Evolutionary conservation across 2,888 invertebrate species (phyloP).

Genomic region (Acronicta leporina): DNA sequence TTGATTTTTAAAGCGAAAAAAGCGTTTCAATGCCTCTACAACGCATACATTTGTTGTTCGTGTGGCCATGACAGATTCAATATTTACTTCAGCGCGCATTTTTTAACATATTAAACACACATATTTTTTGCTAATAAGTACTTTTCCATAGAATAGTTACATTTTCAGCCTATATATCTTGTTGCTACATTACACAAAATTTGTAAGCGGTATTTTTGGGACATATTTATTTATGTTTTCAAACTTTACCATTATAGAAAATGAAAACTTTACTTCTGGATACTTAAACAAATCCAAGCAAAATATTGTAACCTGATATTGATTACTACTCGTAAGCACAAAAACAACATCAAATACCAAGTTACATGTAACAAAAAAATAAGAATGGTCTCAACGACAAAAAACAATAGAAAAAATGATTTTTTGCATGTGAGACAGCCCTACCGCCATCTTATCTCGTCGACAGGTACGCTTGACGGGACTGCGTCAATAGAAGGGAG

Average conservation of each 20-base stretch:
- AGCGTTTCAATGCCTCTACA: conserved; percentile 16
- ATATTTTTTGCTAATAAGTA: conserved; percentile 27
- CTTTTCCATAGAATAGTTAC: conserved; percentile 24
- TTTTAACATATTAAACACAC: conserved; percentile 28
- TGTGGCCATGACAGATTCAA: conserved; percentile 24
- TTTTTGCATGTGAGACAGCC: conserved; percentile 61
- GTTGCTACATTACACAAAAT: conserved; percentile 23
- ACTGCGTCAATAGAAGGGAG: conserved; percentile 77
- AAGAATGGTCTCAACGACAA: not conserved
- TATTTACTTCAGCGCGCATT: conserved; percentile 33
- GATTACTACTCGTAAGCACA: not conserved
- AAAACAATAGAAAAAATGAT: conserved; percentile 1
- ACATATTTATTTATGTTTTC: not conserved
- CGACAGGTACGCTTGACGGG: conserved; percentile 79
- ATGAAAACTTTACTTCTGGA: no score
- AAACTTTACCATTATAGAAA: not conserved
- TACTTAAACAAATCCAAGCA: no score
- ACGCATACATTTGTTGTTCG: conserved; percentile 39
- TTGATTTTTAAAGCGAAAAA: conserved; percentile 14
- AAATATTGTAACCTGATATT: no score
- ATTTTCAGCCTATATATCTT: conserved; percentile 28
- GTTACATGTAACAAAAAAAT: not conserved
- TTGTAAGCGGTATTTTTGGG: conserved; percentile 3
- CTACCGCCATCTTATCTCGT: conserved; percentile 74
- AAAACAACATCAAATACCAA: not conserved